Evolutionary conservation across 2,113 vertebrate genomes (phyloP).

Genomic region (Cebus imitator): DNA sequence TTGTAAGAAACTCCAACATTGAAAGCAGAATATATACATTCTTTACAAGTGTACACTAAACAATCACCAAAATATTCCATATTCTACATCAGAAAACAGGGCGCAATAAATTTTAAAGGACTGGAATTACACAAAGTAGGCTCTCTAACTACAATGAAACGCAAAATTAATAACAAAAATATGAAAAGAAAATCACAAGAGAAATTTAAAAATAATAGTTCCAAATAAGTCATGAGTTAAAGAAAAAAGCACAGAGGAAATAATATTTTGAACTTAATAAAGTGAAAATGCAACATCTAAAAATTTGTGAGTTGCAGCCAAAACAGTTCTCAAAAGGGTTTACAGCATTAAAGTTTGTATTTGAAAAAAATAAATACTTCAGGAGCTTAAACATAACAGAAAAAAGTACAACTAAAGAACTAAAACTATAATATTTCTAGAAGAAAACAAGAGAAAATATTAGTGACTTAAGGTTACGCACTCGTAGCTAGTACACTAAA

Average conservation of each 20-base stretch:
- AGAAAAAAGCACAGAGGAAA: neutral
- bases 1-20: neutral
- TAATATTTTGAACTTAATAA: conserved; percentile 41
- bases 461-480: neutral
- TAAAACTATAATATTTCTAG: neutral
- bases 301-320: neutral
- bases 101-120: neutral
- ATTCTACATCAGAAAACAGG: neutral
- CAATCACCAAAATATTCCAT: neutral
- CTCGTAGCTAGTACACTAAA: neutral
- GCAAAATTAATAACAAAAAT: neutral
- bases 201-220: neutral
- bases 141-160: neutral
- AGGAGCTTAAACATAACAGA: neutral
- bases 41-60: neutral
- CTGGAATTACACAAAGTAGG: neutral
- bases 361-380: neutral
- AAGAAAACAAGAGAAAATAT: neutral
- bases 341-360: neutral
- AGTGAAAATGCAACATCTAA: conserved; percentile 25
- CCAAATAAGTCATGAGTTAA: neutral
- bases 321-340: neutral
- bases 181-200: neutral
- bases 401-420: neutral
- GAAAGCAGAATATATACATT: neutral